phyloP scores from a whole-genome alignment of 2,113 vertebrate species.

The Ictalurus punctatus region DNA sequence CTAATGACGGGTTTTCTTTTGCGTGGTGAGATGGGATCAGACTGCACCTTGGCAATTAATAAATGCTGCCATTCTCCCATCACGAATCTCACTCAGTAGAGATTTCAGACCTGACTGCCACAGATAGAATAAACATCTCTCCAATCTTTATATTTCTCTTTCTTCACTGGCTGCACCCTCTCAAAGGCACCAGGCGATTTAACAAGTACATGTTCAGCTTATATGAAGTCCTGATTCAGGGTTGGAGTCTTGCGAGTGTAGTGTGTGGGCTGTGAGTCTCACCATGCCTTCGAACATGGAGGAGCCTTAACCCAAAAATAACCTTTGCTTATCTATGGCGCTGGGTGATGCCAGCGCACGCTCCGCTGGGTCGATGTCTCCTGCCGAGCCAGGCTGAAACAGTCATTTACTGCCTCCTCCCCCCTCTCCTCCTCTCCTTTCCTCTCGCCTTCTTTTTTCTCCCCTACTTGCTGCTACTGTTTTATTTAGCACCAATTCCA shows the following conservation, averaged over 20 bases:
- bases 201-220: neutral
- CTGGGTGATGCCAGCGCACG: conserved; percentile 57
- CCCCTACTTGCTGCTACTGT: conserved; percentile 28
- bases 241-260: neutral
- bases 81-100: conserved; percentile 23
- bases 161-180: conserved; percentile 2
- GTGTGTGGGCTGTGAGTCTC: conserved; percentile 37
- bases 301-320: conserved; percentile 68
- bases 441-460: neutral
- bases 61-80: conserved; percentile 15
- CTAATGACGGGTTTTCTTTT: conserved; percentile 12
- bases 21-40: conserved; percentile 34
- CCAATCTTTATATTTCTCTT: neutral
- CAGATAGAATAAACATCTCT: conserved; percentile 1
- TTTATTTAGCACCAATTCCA: conserved; percentile 44
- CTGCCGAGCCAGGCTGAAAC: conserved; percentile 59
- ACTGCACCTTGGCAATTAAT: conserved; percentile 28
- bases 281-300: conserved; percentile 62
- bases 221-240: neutral
- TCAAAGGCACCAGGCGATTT: neutral
- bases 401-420: conserved; percentile 49
- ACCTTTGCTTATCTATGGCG: conserved; percentile 55
- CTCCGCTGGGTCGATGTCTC: conserved; percentile 61
- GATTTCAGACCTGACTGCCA: conserved; percentile 15
- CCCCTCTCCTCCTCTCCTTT: neutral